These are phyloP conservation scores for Phrixothrix hirtus DNA, from an alignment of 2,888 invertebrate species.

Conservation along the genomic window DNA sequence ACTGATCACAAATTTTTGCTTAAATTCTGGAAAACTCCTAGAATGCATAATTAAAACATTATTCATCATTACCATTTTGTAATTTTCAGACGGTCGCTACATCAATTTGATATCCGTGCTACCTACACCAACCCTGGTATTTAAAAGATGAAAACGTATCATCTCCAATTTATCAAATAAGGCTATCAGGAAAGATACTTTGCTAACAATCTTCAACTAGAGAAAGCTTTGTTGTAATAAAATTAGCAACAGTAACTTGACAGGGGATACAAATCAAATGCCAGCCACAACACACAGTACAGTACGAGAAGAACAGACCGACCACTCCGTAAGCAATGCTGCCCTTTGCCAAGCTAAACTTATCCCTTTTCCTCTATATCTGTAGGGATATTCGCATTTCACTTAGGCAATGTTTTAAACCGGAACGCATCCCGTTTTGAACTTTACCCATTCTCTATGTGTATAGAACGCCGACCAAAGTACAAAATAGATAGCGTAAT, in stretches of 20 bases:
- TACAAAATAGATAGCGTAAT: slow-evolving; percentile 30
- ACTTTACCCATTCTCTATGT: slow-evolving; percentile 8
- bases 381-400: slow-evolving; percentile 5
- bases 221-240: slow-evolving; percentile 19
- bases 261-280: slow-evolving; percentile 21
- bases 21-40: slow-evolving; percentile 50
- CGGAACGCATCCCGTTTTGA: slow-evolving; percentile 17
- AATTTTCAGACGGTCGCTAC: slow-evolving; percentile 29
- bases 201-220: slow-evolving; percentile 12
- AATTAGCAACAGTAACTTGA: slow-evolving; percentile 25
- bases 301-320: slow-evolving; percentile 8
- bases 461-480: slow-evolving; percentile 26
- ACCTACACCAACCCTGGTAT: slow-evolving; percentile 5
- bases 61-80: slow-evolving; percentile 49
- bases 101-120: slow-evolving; percentile 23
- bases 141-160: slow-evolving; percentile 15
- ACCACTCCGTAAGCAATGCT: slow-evolving; percentile 14
- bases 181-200: slow-evolving; percentile 9
- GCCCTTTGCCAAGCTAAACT: slow-evolving; percentile 14
- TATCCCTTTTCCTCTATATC: slow-evolving; percentile 4
- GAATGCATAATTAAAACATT: slow-evolving; percentile 55
- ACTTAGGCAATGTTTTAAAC: slow-evolving; percentile 27
- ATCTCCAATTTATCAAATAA: slow-evolving; percentile 17
- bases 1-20: slow-evolving; percentile 55
- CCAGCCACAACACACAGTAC: slow-evolving; percentile 13